Percentiles rank a stretch among this genome's conserved stretches.
phyloP scores from a whole-genome alignment of 2,113 vertebrate species.

The Ramphastos sulfuratus region DNA sequence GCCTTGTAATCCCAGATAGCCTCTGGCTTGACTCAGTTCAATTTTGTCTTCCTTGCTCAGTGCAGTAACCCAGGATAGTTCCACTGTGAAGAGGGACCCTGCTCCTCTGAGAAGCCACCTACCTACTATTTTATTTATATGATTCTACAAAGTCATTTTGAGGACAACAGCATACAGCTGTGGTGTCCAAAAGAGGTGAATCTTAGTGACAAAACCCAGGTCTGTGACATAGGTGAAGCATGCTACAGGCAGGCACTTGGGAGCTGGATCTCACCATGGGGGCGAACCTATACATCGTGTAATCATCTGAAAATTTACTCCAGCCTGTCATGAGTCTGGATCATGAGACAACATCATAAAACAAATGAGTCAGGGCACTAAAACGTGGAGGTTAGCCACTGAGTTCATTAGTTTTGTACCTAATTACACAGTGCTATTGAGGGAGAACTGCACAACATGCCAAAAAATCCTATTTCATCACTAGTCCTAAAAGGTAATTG shows the following conservation, averaged over 20 bases:
- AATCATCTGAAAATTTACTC: neutral
- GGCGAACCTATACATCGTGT: neutral
- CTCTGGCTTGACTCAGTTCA: slow-evolving; percentile 33
- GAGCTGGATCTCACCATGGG: neutral
- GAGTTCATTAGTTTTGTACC: slow-evolving; percentile 42
- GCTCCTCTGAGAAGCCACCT: neutral
- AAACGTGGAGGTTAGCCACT: neutral
- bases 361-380: slow-evolving; percentile 36
- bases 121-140: neutral
- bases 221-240: neutral
- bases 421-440: slow-evolving; percentile 43
- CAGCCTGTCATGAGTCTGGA: slow-evolving; percentile 7
- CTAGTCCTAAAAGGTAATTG: neutral
- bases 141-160: neutral
- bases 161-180: neutral
- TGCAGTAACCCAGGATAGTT: neutral
- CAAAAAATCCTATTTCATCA: slow-evolving; percentile 33
- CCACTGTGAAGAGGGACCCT: neutral
- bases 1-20: slow-evolving; percentile 43
- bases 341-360: slow-evolving; percentile 28
- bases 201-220: neutral
- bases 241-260: neutral
- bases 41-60: neutral
- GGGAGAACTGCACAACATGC: neutral
- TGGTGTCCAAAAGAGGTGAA: neutral